Evolutionary conservation across 2,888 invertebrate species (phyloP).

Genomic region (Agapostemon virescens): DNA sequence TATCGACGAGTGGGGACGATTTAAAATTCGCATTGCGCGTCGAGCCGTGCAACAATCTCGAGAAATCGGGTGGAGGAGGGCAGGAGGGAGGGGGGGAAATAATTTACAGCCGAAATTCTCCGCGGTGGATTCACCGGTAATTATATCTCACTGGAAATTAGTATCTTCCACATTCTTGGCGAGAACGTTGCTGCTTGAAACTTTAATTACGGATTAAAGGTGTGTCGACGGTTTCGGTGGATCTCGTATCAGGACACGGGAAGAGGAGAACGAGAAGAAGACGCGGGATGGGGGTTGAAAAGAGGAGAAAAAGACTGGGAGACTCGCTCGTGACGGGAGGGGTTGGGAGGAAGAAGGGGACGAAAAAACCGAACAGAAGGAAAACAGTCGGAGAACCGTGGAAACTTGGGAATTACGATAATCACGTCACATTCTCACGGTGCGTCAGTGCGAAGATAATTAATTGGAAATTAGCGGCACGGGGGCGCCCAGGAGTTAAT

Average conservation of each 20-base stretch:
- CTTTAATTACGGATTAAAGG: conserved; percentile 54
- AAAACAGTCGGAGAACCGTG: conserved; percentile 24
- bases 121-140: conserved; percentile 27
- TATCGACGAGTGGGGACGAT: background rate
- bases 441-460: conserved; percentile 66
- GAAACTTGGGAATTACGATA: conserved; percentile 59
- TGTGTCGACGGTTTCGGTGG: conserved; percentile 21
- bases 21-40: conserved; percentile 5
- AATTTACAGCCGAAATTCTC: conserved; percentile 21
- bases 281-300: background rate
- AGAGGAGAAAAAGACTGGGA: conserved; percentile 6
- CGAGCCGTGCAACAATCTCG: conserved; percentile 1
- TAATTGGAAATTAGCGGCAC: conserved; percentile 67
- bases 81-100: conserved; percentile 22
- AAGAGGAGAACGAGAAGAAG: background rate
- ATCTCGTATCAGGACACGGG: conserved; percentile 17
- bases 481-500: conserved; percentile 61
- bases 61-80: too few species aligned
- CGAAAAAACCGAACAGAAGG: background rate
- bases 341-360: background rate
- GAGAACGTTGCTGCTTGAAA: conserved; percentile 38
- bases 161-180: conserved; percentile 45
- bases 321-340: background rate
- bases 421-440: conserved; percentile 66
- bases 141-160: conserved; percentile 40